These are phyloP conservation scores for Pseudomyrmex pallidus DNA, from an alignment of 1,140 invertebrate genomes.

Conservation along the genomic window DNA sequence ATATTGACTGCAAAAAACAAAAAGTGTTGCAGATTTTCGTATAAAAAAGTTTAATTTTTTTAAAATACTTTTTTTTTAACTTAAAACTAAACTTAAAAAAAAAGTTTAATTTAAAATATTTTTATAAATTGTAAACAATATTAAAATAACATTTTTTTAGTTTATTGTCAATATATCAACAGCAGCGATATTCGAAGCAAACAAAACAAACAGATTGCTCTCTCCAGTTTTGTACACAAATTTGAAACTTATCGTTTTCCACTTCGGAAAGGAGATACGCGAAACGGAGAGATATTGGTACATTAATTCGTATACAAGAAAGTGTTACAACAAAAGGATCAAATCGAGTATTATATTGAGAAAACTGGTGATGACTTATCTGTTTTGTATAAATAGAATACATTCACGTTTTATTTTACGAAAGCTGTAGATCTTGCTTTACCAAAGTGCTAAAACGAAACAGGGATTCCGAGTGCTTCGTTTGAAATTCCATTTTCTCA, in stretches of 20 bases:
- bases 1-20: too few relatives aligned
- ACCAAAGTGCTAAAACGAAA: constrained; percentile 17
- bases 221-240: neutral
- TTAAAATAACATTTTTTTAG: too few relatives aligned
- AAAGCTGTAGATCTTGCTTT: constrained; percentile 13
- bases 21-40: too few relatives aligned
- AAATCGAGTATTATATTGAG: neutral
- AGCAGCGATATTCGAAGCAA: too few relatives aligned
- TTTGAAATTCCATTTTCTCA: constrained; percentile 62
- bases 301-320: constrained; percentile 18
- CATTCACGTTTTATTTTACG: constrained; percentile 17
- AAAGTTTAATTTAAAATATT: too few relatives aligned
- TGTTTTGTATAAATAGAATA: constrained; percentile 21
- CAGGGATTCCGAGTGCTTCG: constrained; percentile 28
- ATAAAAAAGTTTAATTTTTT: too few relatives aligned
- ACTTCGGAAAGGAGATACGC: too few relatives aligned
- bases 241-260: neutral
- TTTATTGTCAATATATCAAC: too few relatives aligned
- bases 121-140: too few relatives aligned
- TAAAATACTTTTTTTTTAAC: too few relatives aligned
- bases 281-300: neutral
- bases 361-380: constrained; percentile 3
- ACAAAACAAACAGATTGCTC: too few relatives aligned
- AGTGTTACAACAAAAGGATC: neutral
- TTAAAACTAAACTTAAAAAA: too few relatives aligned